Evolutionary conservation across 2,113 vertebrate genomes (phyloP).

Genomic region (Progne subis): DNA sequence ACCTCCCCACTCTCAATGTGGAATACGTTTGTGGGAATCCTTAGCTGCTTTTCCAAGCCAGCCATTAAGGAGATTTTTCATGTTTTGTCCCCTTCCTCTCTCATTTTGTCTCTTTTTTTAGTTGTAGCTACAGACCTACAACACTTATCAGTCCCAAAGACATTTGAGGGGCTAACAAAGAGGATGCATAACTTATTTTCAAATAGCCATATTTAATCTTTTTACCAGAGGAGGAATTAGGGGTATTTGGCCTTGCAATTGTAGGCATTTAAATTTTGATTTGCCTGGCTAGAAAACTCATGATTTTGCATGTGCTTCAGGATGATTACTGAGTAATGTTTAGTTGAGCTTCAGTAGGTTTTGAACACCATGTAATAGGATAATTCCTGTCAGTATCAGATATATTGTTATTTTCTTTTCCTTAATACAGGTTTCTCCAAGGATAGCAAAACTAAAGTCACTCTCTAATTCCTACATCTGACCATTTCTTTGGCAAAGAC

Average conservation of each 20-base stretch:
- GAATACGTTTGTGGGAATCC: neutral
- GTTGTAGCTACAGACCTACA: neutral
- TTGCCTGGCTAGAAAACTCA: neutral
- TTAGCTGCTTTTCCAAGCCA: neutral
- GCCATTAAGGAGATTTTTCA: neutral
- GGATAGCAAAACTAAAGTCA: neutral
- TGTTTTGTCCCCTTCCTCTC: neutral
- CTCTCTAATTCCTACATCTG: neutral
- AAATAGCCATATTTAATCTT: neutral
- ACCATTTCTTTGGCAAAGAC: neutral
- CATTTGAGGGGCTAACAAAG: rapidly evolving
- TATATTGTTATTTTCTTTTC: neutral
- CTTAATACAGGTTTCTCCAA: neutral
- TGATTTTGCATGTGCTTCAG: neutral
- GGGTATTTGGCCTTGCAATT: neutral
- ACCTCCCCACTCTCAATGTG: neutral
- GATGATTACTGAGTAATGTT: neutral
- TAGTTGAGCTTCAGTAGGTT: neutral
- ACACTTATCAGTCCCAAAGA: neutral
- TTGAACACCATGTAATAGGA: neutral
- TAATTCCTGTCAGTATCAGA: neutral
- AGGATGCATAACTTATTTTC: neutral
- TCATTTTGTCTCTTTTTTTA: neutral
- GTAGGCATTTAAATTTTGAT: neutral
- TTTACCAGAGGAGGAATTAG: neutral